These are phyloP conservation scores for Drosophila histrio DNA, from an alignment of 2,888 invertebrate species.

Conservation along the genomic window DNA sequence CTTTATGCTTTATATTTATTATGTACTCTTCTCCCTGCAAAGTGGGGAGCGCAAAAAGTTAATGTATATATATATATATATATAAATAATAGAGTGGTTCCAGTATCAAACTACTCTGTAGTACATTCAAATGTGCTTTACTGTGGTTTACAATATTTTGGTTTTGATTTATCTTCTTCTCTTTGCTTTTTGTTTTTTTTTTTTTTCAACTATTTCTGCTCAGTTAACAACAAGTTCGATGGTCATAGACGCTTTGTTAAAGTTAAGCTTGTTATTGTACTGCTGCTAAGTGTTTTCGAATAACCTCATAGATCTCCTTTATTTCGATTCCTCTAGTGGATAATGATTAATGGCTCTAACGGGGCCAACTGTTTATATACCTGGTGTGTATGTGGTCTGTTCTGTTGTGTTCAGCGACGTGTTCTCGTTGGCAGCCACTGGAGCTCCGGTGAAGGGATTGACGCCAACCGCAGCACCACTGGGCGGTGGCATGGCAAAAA, in stretches of 20 bases:
- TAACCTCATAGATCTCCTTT: slow-evolving; percentile 10
- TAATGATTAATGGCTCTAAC: neutral
- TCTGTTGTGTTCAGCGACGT: slow-evolving; percentile 84
- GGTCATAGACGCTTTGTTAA: slow-evolving; percentile 78
- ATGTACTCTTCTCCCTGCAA: slow-evolving; percentile 25
- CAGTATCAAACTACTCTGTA: slow-evolving; percentile 31
- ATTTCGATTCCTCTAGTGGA: slow-evolving; percentile 1
- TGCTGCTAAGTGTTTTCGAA: slow-evolving; percentile 39
- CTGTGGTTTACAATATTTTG: slow-evolving; percentile 45
- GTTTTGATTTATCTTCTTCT: slow-evolving; percentile 15
- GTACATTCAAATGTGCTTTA: slow-evolving; percentile 38
- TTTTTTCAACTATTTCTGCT: slow-evolving; percentile 39
- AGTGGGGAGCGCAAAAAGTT: slow-evolving; percentile 32
- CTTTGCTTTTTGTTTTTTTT: slow-evolving; percentile 12
- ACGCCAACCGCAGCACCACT: slow-evolving; percentile 81
- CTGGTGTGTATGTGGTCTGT: slow-evolving; percentile 84
- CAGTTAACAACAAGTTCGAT: slow-evolving; percentile 75
- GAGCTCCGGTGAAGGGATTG: slow-evolving; percentile 84
- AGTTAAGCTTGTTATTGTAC: slow-evolving; percentile 51
- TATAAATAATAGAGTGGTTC: slow-evolving; percentile 19
- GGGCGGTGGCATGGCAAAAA: slow-evolving; percentile 83
- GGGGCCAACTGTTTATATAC: slow-evolving; percentile 79
- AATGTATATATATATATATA: slow-evolving; percentile 18
- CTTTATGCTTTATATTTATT: slow-evolving; percentile 13
- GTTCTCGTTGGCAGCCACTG: slow-evolving; percentile 83